These are phyloP conservation scores for Apeltes quadracus DNA, from an alignment of 2,113 vertebrate species.

Conservation along the genomic window DNA sequence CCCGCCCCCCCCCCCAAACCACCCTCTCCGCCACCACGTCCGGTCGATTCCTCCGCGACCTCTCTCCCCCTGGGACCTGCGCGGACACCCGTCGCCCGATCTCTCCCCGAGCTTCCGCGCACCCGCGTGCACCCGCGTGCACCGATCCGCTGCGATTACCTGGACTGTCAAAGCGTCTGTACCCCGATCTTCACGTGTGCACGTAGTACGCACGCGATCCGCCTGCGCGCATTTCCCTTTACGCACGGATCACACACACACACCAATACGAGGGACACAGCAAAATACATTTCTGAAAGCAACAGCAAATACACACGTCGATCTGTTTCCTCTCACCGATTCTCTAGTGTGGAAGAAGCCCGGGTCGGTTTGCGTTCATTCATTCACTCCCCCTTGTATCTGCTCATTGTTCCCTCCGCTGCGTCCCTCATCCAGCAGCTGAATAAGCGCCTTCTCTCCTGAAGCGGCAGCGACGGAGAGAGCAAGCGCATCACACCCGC, in stretches of 20 bases:
- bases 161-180: conserved; percentile 9
- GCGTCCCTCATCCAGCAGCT: conserved; percentile 52
- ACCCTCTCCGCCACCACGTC: no score
- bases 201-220: conserved; percentile 3
- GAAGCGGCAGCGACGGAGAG: conserved; percentile 25
- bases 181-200: background rate
- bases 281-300: background rate
- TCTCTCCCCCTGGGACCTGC: background rate
- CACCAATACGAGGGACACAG: background rate
- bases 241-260: background rate
- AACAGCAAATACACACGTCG: conserved; percentile 18
- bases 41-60: background rate
- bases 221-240: background rate
- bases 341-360: conserved; percentile 36
- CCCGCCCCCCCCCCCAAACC: no score
- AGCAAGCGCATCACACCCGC: conserved; percentile 53
- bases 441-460: conserved; percentile 47
- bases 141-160: conserved; percentile 32
- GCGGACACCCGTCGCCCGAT: background rate
- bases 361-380: conserved; percentile 52
- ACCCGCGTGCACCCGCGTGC: no score
- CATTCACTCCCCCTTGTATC: conserved; percentile 47
- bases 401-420: conserved; percentile 55
- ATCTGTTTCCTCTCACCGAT: conserved; percentile 44
- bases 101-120: background rate